Base-by-base conservation (phyloP, 2,797 vertebrate genomes). In the Pterois miles region DNA sequence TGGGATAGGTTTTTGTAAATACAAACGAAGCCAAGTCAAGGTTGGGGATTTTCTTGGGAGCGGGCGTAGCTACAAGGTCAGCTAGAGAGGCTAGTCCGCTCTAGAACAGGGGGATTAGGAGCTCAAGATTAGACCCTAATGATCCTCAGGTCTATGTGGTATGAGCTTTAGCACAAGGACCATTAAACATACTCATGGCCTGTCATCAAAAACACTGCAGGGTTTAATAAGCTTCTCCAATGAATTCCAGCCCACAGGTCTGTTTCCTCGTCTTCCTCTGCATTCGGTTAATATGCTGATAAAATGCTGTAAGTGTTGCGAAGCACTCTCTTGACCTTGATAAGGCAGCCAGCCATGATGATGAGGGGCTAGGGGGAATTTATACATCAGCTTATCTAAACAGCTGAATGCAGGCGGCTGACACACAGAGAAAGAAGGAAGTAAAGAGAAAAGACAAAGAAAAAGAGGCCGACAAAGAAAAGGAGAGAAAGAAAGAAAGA, bases 311-410 rank as follows among this genome's bases (percentile, higher is more conserved):
- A 89, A 92, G 81, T 85, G 80, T 86, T 88, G 80, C 76, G 76
- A 87, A 68, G 71, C 71, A 67, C 80, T 86, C 82, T 88, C 60
- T 86, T 94, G 90, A 91, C 93, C 94, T 93, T 90, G 92, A 92
- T 92, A 90, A 93, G 79, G 83, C 89, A 89, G 85, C 62, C 76
- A 87, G 82, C 87, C 87, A 79, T 82, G 77, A 86, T 86, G 87
- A 72, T 86, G 87, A 74, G 57, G 78, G 81, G 48, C 81, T 78
- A 20, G 36, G 43, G 63, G 77, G 86, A 84, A 86, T 88, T 85
- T 70, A 89, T 88, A 78, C 67, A 86, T 78, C 52, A 65, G 71
- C 80, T 91, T 91, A 93, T 94, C 88, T 85, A 79, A 91, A 85
- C 77, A 78, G 83, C 85, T 81, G 69, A 80, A 48, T 77, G 52